Evolutionary conservation across 2,113 vertebrate species (phyloP), one percentile per base, ranked within the genome.

Genomic region (Sorex araneus): DNA sequence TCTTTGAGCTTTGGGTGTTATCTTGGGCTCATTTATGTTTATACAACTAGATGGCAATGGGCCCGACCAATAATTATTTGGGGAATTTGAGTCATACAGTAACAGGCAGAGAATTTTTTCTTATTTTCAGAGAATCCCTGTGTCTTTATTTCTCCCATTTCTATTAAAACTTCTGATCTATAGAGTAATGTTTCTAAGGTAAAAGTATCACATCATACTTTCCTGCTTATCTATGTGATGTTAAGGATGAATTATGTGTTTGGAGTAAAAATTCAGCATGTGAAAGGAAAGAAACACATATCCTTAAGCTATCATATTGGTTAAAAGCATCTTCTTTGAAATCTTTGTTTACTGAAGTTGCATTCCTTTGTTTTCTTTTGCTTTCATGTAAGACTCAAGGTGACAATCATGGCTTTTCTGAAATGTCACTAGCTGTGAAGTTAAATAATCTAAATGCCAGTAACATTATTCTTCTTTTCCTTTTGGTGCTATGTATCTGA

Each of bases 1-100:
- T 98, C 97, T 97, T 97, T 97, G 97, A 97, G 97, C 97, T 98
- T 79, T 80, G 97, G 96, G 97, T 97, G 92, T 98, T 98, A 97
- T 97, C 97, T 89, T 94, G 96, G 96, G 73, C 96, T 97, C 97
- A 96, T 97, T 98, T 98, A 93, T 98, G 98, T 98, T 98, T 97
- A 97, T 94, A 97, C 97, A 97, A 96, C 93, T 96, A 90, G 97
- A 97, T 97, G 96, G 97, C 96, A 97, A 78, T 95, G 97, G 97
- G 92, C 93, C 93, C 96, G 96, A 95, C 94, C 94, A 92, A 77
- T 97, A 97, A 97, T 98, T 98, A 97, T 97, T 96, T 97, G 93
- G 97, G 97, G 95, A 98, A 97, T 97, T 96, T 97, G 97, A 97
- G 87, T 96, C 94, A 85, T 95, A 91, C 70, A 96, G 96, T 87